These are phyloP conservation scores for Drosophila antonietae DNA, from an alignment of 2,888 invertebrate genomes.

Conservation along the genomic window DNA sequence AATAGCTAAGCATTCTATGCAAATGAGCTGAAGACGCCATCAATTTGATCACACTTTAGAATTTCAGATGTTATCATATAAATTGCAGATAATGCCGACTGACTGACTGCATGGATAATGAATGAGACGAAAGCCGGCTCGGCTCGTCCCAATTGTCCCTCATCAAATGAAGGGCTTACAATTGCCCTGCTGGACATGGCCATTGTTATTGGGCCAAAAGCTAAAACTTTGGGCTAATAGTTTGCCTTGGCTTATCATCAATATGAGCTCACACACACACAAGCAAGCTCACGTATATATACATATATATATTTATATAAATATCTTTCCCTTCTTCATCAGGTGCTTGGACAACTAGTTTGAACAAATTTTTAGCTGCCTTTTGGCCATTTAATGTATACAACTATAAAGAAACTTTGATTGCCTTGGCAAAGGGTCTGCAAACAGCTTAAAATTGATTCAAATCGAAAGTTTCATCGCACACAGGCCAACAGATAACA, in stretches of 20 bases:
- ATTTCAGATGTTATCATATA: slow-evolving; percentile 5
- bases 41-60: neutral
- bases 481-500: neutral
- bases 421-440: neutral
- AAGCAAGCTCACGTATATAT: neutral
- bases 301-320: neutral
- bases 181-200: neutral
- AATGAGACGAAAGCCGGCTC: neutral
- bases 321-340: neutral
- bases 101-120: slow-evolving; percentile 2
- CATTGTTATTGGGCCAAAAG: neutral
- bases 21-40: slow-evolving; percentile 6
- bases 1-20: slow-evolving; percentile 14
- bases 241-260: neutral
- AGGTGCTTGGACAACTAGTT: slow-evolving; percentile 2
- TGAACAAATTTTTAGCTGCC: neutral
- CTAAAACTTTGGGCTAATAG: neutral
- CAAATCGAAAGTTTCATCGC: neutral
- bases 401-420: neutral
- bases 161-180: slow-evolving; percentile 3
- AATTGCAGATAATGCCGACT: slow-evolving; percentile 5
- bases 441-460: slow-evolving; percentile 1
- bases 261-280: neutral
- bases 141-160: neutral
- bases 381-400: neutral